phyloP scores from a whole-genome alignment of 2,113 vertebrate genomes.

The Phalacrocorax carbo region DNA sequence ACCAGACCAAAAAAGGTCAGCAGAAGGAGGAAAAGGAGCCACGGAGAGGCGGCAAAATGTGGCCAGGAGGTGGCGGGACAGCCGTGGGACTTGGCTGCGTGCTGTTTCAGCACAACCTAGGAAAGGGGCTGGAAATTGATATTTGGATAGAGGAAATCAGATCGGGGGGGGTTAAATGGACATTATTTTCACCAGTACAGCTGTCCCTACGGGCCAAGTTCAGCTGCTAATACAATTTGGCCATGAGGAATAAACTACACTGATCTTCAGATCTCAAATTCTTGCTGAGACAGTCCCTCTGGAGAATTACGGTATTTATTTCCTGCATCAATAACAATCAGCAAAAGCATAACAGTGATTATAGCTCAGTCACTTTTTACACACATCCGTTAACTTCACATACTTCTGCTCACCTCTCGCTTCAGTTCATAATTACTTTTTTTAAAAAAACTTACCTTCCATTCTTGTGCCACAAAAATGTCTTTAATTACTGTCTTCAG shows the following conservation, averaged over 20 bases:
- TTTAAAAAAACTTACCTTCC: background rate
- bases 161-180: background rate
- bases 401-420: background rate
- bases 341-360: background rate
- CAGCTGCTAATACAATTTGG: background rate
- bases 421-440: background rate
- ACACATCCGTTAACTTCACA: background rate
- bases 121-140: background rate
- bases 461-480: background rate
- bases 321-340: background rate
- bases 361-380: background rate
- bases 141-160: background rate
- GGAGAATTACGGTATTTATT: conserved; percentile 3
- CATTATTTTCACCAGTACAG: background rate
- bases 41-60: rapidly evolving
- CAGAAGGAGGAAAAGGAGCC: background rate
- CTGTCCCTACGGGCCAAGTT: background rate
- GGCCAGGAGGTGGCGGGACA: background rate
- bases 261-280: background rate
- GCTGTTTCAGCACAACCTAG: background rate
- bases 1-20: rapidly evolving
- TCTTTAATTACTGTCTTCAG: background rate
- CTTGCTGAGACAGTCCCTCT: background rate
- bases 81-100: background rate
- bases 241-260: background rate